Conservation (phyloP, 1,140 invertebrate species). For the Spodoptera frugiperda region DNA sequence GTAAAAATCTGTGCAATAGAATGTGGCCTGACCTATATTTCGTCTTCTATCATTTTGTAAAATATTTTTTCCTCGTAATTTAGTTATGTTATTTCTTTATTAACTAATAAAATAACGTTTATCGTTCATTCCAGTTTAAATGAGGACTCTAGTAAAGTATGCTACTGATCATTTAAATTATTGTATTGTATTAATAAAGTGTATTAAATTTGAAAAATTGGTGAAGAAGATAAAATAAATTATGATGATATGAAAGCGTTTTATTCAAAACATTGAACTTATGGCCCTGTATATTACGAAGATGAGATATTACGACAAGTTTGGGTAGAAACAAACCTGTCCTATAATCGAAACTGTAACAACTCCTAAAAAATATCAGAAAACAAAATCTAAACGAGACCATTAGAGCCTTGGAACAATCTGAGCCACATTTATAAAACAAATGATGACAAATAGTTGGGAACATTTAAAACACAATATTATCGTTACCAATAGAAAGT, state of each 20-base stretch:
- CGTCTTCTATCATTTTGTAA: conserved; percentile 71
- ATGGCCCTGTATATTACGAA: neutral
- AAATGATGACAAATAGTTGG: conserved; percentile 8
- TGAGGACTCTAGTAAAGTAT: conserved; percentile 81
- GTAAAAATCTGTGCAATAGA: conserved; percentile 80
- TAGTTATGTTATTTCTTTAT: conserved; percentile 84
- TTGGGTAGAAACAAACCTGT: neutral
- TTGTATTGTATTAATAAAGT: conserved; percentile 85
- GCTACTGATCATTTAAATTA: conserved; percentile 85
- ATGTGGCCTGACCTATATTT: conserved; percentile 74
- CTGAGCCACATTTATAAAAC: neutral
- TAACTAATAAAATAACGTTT: conserved; percentile 83
- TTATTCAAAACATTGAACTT: conserved; percentile 47
- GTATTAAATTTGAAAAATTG: conserved; percentile 85
- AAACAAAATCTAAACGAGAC: conserved; percentile 11
- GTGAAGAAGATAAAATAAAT: conserved; percentile 85
- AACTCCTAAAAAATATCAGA: neutral
- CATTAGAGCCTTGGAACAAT: neutral
- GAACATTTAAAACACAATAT: conserved; percentile 43
- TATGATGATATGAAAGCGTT: conserved; percentile 77
- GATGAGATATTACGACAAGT: no score
- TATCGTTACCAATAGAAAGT: conserved; percentile 46
- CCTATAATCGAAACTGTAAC: neutral
- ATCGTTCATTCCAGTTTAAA: conserved; percentile 85
- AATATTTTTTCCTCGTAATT: conserved; percentile 74